These are phyloP conservation scores for Chelonoidis abingdonii DNA, from an alignment of 2,113 vertebrate genomes.

Conservation along the genomic window DNA sequence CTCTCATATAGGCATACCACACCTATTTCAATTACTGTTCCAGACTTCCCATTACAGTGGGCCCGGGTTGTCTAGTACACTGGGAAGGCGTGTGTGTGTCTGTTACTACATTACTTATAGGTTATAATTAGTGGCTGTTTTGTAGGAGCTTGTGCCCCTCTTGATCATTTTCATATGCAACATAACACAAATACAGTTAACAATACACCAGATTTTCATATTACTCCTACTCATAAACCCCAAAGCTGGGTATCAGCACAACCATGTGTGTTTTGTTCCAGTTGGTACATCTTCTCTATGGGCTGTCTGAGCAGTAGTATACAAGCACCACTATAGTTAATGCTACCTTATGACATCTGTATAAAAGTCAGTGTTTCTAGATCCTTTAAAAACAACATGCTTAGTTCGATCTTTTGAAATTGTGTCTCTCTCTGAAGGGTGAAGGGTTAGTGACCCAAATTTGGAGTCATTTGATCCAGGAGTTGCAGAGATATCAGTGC, in stretches of 20 bases:
- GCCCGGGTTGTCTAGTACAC: too few relatives aligned
- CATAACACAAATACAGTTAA: too few relatives aligned
- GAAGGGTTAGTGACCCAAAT: background rate
- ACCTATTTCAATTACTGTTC: too few relatives aligned
- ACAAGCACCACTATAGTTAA: background rate
- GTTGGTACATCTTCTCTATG: background rate
- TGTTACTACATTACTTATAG: too few relatives aligned
- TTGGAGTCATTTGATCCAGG: background rate
- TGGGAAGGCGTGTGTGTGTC: too few relatives aligned
- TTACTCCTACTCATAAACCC: background rate
- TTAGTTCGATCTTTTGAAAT: background rate
- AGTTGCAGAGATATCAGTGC: background rate
- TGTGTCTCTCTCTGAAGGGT: background rate
- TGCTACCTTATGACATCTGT: background rate
- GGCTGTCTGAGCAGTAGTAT: background rate
- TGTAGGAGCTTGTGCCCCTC: too few relatives aligned
- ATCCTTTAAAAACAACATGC: background rate
- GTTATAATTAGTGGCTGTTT: too few relatives aligned
- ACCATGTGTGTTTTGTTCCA: background rate
- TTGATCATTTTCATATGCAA: too few relatives aligned
- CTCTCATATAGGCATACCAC: too few relatives aligned
- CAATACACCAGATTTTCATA: too few relatives aligned
- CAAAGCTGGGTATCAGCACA: background rate
- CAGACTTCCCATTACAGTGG: too few relatives aligned
- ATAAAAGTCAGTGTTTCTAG: background rate